These are phyloP conservation scores for Hestina assimilis DNA, from an alignment of 1,140 invertebrate species.

Conservation along the genomic window DNA sequence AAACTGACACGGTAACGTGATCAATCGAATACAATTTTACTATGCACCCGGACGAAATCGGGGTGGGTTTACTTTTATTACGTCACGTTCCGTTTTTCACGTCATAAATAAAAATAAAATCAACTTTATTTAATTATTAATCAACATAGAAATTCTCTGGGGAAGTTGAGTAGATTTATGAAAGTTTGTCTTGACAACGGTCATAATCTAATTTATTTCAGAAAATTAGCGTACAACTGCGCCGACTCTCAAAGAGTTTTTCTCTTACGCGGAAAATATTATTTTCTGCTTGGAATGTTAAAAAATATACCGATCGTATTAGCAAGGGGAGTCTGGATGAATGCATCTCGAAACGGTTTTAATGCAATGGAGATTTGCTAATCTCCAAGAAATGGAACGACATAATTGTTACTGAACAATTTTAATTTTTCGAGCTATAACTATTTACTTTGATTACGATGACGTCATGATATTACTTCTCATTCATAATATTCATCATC, in stretches of 20 bases:
- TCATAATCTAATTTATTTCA: slow-evolving; percentile 34
- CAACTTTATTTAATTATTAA: neutral
- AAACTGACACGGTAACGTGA: no score
- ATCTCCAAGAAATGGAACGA: neutral
- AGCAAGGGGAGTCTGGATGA: slow-evolving; percentile 27
- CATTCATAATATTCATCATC: slow-evolving; percentile 21
- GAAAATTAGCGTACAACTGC: slow-evolving; percentile 47
- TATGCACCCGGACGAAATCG: no score
- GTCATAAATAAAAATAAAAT: neutral
- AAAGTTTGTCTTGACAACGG: slow-evolving; percentile 9
- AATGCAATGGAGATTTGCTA: slow-evolving; percentile 25
- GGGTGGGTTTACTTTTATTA: no score
- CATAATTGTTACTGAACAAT: slow-evolving; percentile 58
- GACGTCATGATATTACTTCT: slow-evolving; percentile 8
- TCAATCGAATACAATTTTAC: no score
- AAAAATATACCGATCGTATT: slow-evolving; percentile 41
- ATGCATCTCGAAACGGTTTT: slow-evolving; percentile 39
- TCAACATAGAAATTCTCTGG: neutral
- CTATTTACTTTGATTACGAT: slow-evolving; percentile 33
- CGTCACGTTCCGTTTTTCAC: no score
- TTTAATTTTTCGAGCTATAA: slow-evolving; percentile 37
- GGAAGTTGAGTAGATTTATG: neutral
- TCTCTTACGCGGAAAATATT: slow-evolving; percentile 55
- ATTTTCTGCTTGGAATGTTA: slow-evolving; percentile 42
- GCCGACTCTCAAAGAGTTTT: slow-evolving; percentile 42